phyloP scores from a whole-genome alignment of 2,113 vertebrate species.

The Apistogramma diplotaenia region DNA sequence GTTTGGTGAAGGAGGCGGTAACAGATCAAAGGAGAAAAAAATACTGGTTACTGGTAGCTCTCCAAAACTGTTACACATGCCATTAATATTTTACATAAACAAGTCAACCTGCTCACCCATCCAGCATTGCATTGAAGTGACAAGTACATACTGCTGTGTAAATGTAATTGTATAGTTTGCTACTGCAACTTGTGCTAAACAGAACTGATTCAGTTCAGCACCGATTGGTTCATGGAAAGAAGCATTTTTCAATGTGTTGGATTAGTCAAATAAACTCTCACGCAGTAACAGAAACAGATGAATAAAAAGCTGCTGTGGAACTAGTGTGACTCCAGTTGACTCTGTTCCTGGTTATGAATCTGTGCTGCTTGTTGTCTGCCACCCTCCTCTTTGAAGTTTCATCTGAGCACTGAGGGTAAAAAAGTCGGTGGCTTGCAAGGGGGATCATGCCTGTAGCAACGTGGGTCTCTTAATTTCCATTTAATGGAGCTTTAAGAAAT shows the following conservation, averaged over 20 bases:
- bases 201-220: not conserved
- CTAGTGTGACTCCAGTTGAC: constrained; percentile 6
- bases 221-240: constrained; percentile 1
- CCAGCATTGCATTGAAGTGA: not conserved
- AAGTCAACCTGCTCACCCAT: too few species aligned
- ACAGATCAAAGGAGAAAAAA: not conserved
- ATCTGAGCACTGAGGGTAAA: constrained; percentile 32
- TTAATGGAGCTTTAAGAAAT: constrained; percentile 32
- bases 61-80: not conserved
- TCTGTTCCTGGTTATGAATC: constrained; percentile 60
- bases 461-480: constrained; percentile 64
- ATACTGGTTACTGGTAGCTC: not conserved
- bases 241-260: constrained; percentile 25
- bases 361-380: constrained; percentile 28
- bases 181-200: not conserved
- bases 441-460: constrained; percentile 43
- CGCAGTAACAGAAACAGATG: not conserved
- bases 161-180: not conserved
- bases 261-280: constrained; percentile 30
- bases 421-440: not conserved
- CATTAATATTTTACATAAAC: not conserved
- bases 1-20: too few species aligned
- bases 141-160: not conserved
- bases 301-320: constrained; percentile 9
- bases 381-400: constrained; percentile 58